These are phyloP conservation scores for Magallana nippona DNA, from an alignment of 2,888 invertebrate species.

Conservation along the genomic window DNA sequence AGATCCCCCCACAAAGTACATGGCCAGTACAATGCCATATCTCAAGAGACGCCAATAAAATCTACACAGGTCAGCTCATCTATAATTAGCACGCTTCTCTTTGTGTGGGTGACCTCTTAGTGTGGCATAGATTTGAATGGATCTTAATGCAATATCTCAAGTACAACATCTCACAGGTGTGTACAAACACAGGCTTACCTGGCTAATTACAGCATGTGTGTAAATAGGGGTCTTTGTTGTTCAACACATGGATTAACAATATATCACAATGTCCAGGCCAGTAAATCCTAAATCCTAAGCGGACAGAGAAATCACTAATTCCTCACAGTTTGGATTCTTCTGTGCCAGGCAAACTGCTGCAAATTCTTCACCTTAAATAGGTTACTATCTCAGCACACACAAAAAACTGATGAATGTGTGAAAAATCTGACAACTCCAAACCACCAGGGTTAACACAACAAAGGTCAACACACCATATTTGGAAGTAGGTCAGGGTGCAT, in stretches of 20 bases:
- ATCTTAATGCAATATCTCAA: neutral
- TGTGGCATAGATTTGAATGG: constrained; percentile 24
- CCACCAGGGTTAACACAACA: constrained; percentile 38
- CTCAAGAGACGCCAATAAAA: constrained; percentile 29
- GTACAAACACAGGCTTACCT: constrained; percentile 33
- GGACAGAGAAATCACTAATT: constrained; percentile 10
- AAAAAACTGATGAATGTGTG: constrained; percentile 34
- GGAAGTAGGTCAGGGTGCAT: constrained; percentile 50
- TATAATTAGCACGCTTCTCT: constrained; percentile 35
- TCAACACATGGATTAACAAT: neutral
- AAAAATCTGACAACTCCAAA: constrained; percentile 29
- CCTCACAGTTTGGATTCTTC: neutral
- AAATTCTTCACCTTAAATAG: constrained; percentile 32
- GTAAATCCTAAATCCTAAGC: neutral
- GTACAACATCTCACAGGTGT: neutral
- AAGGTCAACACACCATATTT: constrained; percentile 55
- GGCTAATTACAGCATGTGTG: neutral
- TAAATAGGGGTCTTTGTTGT: constrained; percentile 7
- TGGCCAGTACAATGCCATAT: neutral
- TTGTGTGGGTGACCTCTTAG: constrained; percentile 1
- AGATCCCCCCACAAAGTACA: neutral
- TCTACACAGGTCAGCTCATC: constrained; percentile 28
- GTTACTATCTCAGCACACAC: constrained; percentile 26
- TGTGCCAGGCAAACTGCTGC: neutral
- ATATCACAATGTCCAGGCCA: neutral